Percentiles rank a stretch among this genome's conserved stretches.
Evolutionary conservation across 2,113 vertebrate genomes (phyloP).

Genomic region (Monarcha castaneiventris): DNA sequence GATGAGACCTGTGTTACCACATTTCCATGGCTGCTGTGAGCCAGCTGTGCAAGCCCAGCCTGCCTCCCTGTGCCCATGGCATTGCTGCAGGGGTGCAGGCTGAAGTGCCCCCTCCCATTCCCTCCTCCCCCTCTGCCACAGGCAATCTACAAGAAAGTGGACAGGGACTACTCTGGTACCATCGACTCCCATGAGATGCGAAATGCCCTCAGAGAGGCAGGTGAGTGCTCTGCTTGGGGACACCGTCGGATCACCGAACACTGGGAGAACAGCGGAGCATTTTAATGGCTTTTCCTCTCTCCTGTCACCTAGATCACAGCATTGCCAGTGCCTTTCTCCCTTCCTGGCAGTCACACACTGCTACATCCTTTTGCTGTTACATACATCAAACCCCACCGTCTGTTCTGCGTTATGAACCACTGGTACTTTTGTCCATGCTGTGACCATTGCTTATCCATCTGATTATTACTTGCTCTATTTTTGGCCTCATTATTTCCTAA

Average conservation of each 20-base stretch:
- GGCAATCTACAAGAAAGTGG: constrained; percentile 74
- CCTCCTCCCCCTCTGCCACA: constrained; percentile 34
- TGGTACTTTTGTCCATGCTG: background rate
- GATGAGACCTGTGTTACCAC: background rate
- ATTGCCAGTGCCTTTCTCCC: background rate
- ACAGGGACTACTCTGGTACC: constrained; percentile 68
- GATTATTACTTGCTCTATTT: constrained; percentile 3
- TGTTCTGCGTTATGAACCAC: background rate
- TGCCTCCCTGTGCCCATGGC: background rate
- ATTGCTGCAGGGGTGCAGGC: fast-evolving
- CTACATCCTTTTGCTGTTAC: background rate
- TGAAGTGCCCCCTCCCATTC: background rate
- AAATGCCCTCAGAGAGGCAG: constrained; percentile 75
- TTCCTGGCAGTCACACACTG: background rate
- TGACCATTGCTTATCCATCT: background rate
- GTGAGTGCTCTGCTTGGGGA: background rate
- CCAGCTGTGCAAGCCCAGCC: background rate
- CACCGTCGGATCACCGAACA: fast-evolving
- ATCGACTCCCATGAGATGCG: constrained; percentile 77
- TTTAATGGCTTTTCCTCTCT: background rate
- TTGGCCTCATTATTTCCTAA: constrained; percentile 20
- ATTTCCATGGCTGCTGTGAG: background rate
- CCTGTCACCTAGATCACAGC: background rate
- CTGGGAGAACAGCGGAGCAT: fast-evolving
- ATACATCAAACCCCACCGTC: background rate